Evolutionary conservation across 2,888 invertebrate genomes (phyloP).

Genomic region (Harmothoe impar): DNA sequence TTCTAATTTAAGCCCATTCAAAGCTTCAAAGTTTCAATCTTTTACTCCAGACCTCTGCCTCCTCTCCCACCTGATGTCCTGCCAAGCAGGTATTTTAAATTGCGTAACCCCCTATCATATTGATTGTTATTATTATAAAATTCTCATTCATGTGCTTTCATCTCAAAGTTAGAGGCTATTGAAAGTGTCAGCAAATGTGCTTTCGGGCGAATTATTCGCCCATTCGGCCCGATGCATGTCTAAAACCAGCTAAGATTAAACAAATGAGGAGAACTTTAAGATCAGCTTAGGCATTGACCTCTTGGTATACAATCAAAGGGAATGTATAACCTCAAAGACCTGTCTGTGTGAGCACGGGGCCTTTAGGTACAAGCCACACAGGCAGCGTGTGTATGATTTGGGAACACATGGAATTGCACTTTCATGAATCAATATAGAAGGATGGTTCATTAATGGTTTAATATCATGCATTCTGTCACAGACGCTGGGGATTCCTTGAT

Average conservation of each 20-base stretch:
- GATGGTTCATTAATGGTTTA: too few species aligned
- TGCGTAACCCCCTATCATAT: not conserved
- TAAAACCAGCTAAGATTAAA: not conserved
- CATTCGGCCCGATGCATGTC: not conserved
- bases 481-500: too few species aligned
- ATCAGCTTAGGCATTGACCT: too few species aligned
- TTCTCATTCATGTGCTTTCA: not conserved
- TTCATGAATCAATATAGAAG: too few species aligned
- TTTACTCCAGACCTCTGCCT: not conserved
- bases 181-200: not conserved
- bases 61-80: not conserved
- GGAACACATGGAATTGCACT: too few species aligned
- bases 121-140: not conserved
- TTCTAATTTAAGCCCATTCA: slow-evolving; percentile 21
- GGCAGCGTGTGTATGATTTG: too few species aligned
- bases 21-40: not conserved
- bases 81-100: slow-evolving; percentile 1
- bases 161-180: not conserved
- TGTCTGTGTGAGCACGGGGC: too few species aligned
- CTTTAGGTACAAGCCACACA: too few species aligned
- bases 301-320: too few species aligned
- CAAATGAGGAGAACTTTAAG: not conserved
- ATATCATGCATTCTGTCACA: too few species aligned
- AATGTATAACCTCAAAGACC: too few species aligned
- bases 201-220: not conserved